Evolutionary conservation across 2,888 invertebrate genomes (phyloP), one percentile per base, ranked within the genome.

Genomic region (Pinctada fucata): DNA sequence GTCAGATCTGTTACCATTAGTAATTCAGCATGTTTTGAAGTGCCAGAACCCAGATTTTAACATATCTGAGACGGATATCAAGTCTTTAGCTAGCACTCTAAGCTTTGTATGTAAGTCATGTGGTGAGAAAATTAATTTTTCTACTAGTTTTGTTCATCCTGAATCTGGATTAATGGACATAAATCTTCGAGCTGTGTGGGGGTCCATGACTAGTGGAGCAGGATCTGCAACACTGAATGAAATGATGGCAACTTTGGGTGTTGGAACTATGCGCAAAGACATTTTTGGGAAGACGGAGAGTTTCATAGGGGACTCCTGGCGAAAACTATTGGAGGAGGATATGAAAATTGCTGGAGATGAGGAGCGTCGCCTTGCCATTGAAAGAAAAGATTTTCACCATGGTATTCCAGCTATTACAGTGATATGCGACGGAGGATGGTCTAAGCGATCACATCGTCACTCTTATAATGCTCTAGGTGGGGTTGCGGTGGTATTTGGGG

Each of bases 351-450:
- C 72, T 8, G 64, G 45, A 2, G 72, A 58, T 6, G 82, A 84
- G 65, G 82, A 83, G 58, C 66, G 73, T 67, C 16, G 65, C 5
- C n/a, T 83, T 2, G 81, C 83, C 0, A 80, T 79, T 3, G 78
- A 82, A 47, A 70, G 50, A 52, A 52, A 48, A 2, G 48, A 48
- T 48, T 83, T 71, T 65, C 82, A 82, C 51, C 50, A 82, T 47
- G 84, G 76, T 8, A 78, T 82, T 31, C 82, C 85, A 13, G 78
- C 77, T 3, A 79, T 83, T 2, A 81, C 84, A 10, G 83, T 85
- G 0, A 76, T 84, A 6, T 52, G 63, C 64, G 84, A 84, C 76
- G 83, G 81, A 8, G 83, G 85, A 5, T 85, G 82, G 85, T 64
- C 69, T 3, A 83, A 85, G 64, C 31, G 81, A 13, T 72, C 78